These are phyloP conservation scores for Beris morrisii DNA, from an alignment of 2,888 invertebrate genomes.

Conservation along the genomic window DNA sequence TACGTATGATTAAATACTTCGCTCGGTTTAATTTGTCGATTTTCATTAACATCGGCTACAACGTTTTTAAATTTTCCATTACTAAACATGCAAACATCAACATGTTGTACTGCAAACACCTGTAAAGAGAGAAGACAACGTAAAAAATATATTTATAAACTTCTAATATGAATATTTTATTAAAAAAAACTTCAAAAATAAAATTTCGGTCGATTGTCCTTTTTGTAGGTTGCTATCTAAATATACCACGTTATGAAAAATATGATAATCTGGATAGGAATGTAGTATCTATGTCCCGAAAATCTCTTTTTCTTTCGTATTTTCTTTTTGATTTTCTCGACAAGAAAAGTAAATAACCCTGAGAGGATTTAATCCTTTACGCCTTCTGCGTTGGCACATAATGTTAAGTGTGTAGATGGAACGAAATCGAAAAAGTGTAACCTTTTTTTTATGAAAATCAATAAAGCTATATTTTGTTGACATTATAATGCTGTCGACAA, in stretches of 20 bases:
- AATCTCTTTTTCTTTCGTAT: neutral
- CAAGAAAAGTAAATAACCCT: slow-evolving; percentile 4
- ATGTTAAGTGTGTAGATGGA: too few relatives aligned
- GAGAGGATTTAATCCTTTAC: slow-evolving; percentile 10
- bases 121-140: slow-evolving; percentile 47
- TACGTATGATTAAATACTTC: slow-evolving; percentile 65
- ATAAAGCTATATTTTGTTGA: too few relatives aligned
- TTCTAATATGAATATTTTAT: too few relatives aligned
- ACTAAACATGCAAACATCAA: slow-evolving; percentile 90
- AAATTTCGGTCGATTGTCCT: too few relatives aligned
- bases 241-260: neutral
- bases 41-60: slow-evolving; percentile 64
- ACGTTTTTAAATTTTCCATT: slow-evolving; percentile 88
- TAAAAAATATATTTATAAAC: too few relatives aligned
- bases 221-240: too few relatives aligned
- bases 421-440: too few relatives aligned
- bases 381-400: too few relatives aligned
- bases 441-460: too few relatives aligned
- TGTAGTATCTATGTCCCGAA: neutral
- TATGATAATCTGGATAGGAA: slow-evolving; percentile 6
- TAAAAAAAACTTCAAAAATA: too few relatives aligned
- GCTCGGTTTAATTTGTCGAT: slow-evolving; percentile 67
- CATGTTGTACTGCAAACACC: slow-evolving; percentile 82
- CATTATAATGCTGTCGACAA: too few relatives aligned
- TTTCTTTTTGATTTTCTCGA: slow-evolving; percentile 4